Conservation (phyloP, 2,888 invertebrate genomes). For the Mayetiola destructor region DNA sequence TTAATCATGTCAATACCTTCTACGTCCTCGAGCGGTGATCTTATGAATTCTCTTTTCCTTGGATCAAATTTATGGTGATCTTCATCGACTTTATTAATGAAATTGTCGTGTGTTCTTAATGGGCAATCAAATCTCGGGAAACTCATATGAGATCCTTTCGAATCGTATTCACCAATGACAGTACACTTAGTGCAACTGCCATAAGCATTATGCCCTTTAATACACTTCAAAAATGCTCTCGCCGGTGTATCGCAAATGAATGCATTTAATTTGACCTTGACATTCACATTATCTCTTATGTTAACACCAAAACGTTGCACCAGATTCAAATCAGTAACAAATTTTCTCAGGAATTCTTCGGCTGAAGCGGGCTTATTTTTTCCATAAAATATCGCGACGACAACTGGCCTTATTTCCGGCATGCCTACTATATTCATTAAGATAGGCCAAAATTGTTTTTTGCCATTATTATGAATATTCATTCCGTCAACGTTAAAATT, state of each 20-base stretch:
- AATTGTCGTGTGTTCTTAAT: conserved; percentile 1
- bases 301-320: neutral
- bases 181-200: conserved; percentile 13
- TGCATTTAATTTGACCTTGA: neutral
- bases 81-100: neutral
- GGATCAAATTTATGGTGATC: conserved; percentile 8
- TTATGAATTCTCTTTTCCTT: neutral
- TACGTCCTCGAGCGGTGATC: neutral
- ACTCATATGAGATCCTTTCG: neutral
- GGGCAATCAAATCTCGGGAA: neutral
- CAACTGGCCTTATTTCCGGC: neutral
- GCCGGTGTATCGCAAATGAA: conserved; percentile 15
- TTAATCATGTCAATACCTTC: conserved; percentile 13
- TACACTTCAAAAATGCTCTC: conserved; percentile 12
- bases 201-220: conserved; percentile 13
- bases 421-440: neutral
- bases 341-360: neutral
- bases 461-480: conserved; percentile 12
- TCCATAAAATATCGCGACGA: conserved; percentile 14
- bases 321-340: conserved; percentile 8
- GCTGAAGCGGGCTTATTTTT: neutral
- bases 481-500: conserved; percentile 15
- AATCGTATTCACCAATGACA: conserved; percentile 8
- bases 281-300: neutral
- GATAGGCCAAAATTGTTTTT: conserved; percentile 15